A percentile compares a stretch with the other conserved stretches of the same genome.
Evolutionary conservation across 2,888 invertebrate species (phyloP).

Genomic region (Ischnus inquisitorius): DNA sequence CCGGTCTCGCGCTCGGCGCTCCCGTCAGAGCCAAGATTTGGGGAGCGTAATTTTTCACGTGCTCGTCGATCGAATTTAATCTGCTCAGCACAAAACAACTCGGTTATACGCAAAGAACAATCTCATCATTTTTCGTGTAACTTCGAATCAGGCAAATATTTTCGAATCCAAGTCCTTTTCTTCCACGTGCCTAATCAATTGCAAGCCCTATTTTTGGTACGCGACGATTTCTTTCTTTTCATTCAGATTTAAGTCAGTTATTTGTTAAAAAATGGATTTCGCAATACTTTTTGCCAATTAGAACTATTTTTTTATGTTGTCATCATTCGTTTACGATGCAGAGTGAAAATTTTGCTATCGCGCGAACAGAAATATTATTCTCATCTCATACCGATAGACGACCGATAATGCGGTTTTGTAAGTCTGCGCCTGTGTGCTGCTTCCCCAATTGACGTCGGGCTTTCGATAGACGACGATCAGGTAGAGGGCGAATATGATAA

Average conservation of each 20-base stretch:
- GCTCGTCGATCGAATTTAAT: conserved; percentile 94
- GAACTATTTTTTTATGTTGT: too few relatives aligned
- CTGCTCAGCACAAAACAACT: conserved; percentile 80
- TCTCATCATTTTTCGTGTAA: too few relatives aligned
- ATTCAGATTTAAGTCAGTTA: too few relatives aligned
- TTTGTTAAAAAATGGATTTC: too few relatives aligned
- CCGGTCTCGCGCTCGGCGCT: conserved; percentile 93
- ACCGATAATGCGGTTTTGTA: conserved; percentile 96
- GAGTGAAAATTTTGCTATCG: neutral
- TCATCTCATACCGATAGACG: conserved; percentile 87
- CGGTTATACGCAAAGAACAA: too few relatives aligned
- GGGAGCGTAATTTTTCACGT: conserved; percentile 99
- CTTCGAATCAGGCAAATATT: too few relatives aligned
- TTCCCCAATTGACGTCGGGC: conserved; percentile 99
- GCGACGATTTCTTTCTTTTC: too few relatives aligned
- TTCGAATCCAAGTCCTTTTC: too few relatives aligned
- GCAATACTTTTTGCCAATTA: too few relatives aligned
- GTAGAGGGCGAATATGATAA: conserved; percentile 95
- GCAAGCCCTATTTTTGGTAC: too few relatives aligned
- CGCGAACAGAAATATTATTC: neutral
- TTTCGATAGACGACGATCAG: conserved; percentile 97
- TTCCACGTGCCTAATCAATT: too few relatives aligned
- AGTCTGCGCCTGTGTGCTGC: conserved; percentile 97
- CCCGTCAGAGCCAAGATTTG: conserved; percentile 96
- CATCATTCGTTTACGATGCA: too few relatives aligned